These are phyloP conservation scores for Phymatocera aterrima DNA, from an alignment of 2,888 invertebrate genomes.

Conservation along the genomic window DNA sequence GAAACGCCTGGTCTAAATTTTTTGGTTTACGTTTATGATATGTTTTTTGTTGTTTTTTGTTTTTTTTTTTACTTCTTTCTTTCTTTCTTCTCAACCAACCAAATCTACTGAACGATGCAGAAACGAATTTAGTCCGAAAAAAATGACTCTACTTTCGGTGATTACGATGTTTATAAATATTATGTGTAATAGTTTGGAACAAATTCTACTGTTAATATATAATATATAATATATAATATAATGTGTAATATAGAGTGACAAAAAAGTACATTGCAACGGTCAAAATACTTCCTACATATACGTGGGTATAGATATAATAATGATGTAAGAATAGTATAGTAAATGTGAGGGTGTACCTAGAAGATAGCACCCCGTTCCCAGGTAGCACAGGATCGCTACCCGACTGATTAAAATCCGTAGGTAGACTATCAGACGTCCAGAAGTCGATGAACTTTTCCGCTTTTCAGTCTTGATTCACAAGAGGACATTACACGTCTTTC, in stretches of 20 bases:
- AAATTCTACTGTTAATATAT: conserved; percentile 19
- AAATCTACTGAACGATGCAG: conserved; percentile 55
- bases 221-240: neutral
- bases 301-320: conserved; percentile 15
- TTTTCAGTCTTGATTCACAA: too few relatives aligned
- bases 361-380: too few relatives aligned
- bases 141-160: conserved; percentile 43
- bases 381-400: too few relatives aligned
- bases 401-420: too few relatives aligned
- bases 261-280: conserved; percentile 8
- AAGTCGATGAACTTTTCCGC: too few relatives aligned
- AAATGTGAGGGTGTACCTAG: neutral
- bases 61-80: conserved; percentile 36
- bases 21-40: conserved; percentile 14
- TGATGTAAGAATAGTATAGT: conserved; percentile 12
- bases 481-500: too few relatives aligned
- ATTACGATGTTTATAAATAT: conserved; percentile 16
- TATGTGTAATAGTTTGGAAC: conserved; percentile 44
- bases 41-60: conserved; percentile 27
- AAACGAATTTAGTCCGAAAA: conserved; percentile 49
- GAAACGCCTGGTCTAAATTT: neutral
- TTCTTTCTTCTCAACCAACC: conserved; percentile 47
- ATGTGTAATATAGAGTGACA: neutral
- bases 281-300: conserved; percentile 37
- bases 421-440: too few relatives aligned